A percentile compares a stretch with the other conserved stretches of the same genome.
These are phyloP conservation scores for Cetoscarus ocellatus DNA, from an alignment of 2,797 vertebrate species.

Conservation along the genomic window DNA sequence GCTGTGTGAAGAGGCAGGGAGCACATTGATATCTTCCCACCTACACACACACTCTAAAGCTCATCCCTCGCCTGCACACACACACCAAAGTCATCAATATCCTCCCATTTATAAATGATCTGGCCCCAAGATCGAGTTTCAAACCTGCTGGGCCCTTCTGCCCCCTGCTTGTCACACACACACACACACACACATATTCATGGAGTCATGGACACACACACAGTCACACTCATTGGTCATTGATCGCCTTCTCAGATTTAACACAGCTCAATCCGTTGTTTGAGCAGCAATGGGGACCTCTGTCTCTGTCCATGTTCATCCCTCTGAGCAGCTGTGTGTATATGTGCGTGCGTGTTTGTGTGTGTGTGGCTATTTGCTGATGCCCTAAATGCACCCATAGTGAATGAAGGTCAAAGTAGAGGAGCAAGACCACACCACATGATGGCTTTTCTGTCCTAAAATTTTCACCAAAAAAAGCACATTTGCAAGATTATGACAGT, in stretches of 20 bases:
- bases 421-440: slow-evolving; percentile 18
- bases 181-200: slow-evolving; percentile 45
- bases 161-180: slow-evolving; percentile 61
- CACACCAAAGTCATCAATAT: slow-evolving; percentile 86
- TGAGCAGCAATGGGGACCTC: slow-evolving; percentile 70
- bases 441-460: slow-evolving; percentile 22
- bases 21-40: slow-evolving; percentile 88
- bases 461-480: slow-evolving; percentile 2
- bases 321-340: slow-evolving; percentile 18
- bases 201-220: slow-evolving; percentile 47
- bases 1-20: slow-evolving; percentile 89
- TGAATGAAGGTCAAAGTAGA: slow-evolving; percentile 67
- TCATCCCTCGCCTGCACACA: slow-evolving; percentile 31
- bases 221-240: slow-evolving; percentile 77
- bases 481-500: neutral
- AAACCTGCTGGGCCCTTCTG: slow-evolving; percentile 77
- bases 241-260: slow-evolving; percentile 86
- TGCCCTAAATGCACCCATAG: slow-evolving; percentile 47
- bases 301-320: slow-evolving; percentile 68
- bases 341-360: slow-evolving; percentile 4
- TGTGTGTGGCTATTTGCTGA: slow-evolving; percentile 42
- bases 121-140: slow-evolving; percentile 87
- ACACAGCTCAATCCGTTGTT: slow-evolving; percentile 79
- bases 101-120: slow-evolving; percentile 90
- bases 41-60: slow-evolving; percentile 59